Percentiles rank a stretch among this genome's conserved stretches.
Evolutionary conservation across 1,140 invertebrate species (phyloP).

Genomic region (Pygmarrhopalites habei): DNA sequence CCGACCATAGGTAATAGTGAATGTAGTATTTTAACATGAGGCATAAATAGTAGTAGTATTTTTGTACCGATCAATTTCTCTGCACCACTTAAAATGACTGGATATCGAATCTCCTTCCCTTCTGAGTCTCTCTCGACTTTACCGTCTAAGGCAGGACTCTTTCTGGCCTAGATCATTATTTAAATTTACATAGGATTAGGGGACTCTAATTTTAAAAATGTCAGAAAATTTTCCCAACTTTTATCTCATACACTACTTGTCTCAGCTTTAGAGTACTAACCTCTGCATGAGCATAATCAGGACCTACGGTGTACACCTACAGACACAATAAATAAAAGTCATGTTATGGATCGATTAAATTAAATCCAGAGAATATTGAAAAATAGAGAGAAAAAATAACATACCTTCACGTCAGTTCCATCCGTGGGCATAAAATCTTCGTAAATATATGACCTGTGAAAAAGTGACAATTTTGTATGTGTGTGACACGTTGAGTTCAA

Average conservation of each 20-base stretch:
- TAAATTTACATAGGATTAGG: constrained; percentile 99
- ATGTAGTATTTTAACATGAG: too few species aligned
- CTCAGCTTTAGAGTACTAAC: too few species aligned
- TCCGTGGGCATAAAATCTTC: constrained; percentile 99
- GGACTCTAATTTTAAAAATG: constrained; percentile 66
- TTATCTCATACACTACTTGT: too few species aligned
- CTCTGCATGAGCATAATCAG: constrained; percentile 89
- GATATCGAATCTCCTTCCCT: constrained; percentile 97
- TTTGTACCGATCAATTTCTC: too few species aligned
- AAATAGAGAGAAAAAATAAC: too few species aligned
- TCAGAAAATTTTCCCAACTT: background rate
- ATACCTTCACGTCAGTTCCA: constrained; percentile 83
- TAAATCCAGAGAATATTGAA: constrained; percentile 7
- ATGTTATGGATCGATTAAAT: too few species aligned
- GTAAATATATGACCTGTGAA: constrained; percentile 88
- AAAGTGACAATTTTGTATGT: too few species aligned
- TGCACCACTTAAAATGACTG: constrained; percentile 87
- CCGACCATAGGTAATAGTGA: too few species aligned
- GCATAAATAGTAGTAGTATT: too few species aligned
- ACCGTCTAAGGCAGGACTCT: constrained; percentile 94
- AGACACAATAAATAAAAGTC: too few species aligned
- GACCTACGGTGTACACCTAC: constrained; percentile 85
- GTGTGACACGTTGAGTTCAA: too few species aligned
- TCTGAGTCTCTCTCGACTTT: constrained; percentile 98
- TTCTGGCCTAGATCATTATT: too few species aligned